Conservation (phyloP, 2,113 vertebrate genomes). For the Daphoenositta chrysoptera region DNA sequence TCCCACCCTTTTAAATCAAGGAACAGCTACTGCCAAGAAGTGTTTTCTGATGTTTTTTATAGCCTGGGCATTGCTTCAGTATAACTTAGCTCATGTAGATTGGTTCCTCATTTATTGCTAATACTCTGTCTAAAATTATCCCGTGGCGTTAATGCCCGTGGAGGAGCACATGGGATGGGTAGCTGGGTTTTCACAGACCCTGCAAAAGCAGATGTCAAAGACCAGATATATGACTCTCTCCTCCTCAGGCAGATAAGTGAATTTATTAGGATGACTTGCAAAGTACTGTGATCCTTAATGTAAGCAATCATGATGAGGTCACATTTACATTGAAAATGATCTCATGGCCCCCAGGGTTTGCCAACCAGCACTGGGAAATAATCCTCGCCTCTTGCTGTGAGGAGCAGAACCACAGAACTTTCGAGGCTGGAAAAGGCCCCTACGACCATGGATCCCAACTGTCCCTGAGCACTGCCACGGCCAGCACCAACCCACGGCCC, state of each 20-base stretch:
- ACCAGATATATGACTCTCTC: not conserved
- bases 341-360: not conserved
- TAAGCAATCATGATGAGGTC: not conserved
- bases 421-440: not conserved
- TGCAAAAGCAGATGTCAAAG: not conserved
- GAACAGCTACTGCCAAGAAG: not conserved
- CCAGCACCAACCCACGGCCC: too few species aligned
- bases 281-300: constrained; percentile 8
- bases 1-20: not conserved
- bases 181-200: not conserved
- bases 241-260: not conserved
- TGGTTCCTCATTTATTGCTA: not conserved
- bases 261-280: constrained; percentile 42
- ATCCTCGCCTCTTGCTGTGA: not conserved
- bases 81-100: fast-evolving
- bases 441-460: fast-evolving
- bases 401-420: not conserved
- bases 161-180: fast-evolving
- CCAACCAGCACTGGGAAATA: not conserved
- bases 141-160: fast-evolving
- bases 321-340: constrained; percentile 35
- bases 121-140: not conserved
- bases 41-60: not conserved
- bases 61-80: not conserved
- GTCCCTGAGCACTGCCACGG: not conserved